Evolutionary conservation across 2,888 invertebrate species (phyloP), one percentile per base, ranked within the genome.

Genomic region (Amiota minor): DNA sequence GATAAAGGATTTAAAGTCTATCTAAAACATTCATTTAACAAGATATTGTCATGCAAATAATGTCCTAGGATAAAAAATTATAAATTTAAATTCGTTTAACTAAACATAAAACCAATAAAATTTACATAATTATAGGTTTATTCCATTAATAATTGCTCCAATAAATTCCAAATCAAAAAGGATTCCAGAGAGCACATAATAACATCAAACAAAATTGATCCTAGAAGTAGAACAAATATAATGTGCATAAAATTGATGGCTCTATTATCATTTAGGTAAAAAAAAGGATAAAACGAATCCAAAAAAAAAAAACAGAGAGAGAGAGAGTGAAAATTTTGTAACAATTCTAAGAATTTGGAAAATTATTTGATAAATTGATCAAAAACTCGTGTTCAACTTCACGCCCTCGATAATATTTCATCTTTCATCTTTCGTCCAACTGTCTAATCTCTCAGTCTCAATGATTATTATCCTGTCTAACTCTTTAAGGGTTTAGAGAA

Each of bases 321-420:
- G 35, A 35, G 35, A 35, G 35, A 35, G 35, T 35, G 35, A 35
- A 4, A 35, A 35, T 6, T 35, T 6, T 35, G 6, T 47, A 65
- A 65, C 74, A 68, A 75, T 84, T 84, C 83, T 73, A 76, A 45
- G 86, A 84, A 85, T 75, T 72, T 76, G 59, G 71, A 77, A 78
- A 71, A 78, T 77, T 75, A 72, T 85, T 84, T 84, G 86, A 84
- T 85, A 86, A 86, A 83, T 85, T 80, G 84, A 80, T 77, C 79
- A 79, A 79, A 75, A 82, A 80, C 81, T 82, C 87, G 86, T 86
- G 82, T 83, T 80, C 76, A 75, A 79, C 82, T 84, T 87, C 82
- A 86, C 88, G 88, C 83, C 84, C 87, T 80, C 78, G 74, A 76
- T 49, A 53, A 55, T 35, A 6, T 67, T 18, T 45, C 1, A 10